These are phyloP conservation scores for Parus major DNA, from an alignment of 2,113 vertebrate genomes.

Conservation along the genomic window DNA sequence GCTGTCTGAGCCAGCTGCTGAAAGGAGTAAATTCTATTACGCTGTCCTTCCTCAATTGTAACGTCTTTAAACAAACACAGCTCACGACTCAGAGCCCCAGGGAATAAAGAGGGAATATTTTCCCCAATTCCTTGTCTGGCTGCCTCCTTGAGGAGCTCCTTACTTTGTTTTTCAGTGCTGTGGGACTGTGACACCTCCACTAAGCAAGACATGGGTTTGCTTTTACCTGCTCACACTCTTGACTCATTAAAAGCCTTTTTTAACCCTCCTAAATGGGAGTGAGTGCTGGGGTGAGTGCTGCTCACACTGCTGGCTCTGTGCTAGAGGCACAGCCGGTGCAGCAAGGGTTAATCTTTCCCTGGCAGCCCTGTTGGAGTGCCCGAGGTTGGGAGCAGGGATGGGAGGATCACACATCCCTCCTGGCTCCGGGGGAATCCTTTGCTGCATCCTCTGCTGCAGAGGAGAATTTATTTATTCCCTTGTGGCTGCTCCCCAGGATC, in stretches of 20 bases:
- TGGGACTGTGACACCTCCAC: background rate
- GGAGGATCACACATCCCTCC: background rate
- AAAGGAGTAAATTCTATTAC: background rate
- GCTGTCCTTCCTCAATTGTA: background rate
- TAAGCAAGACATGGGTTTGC: background rate
- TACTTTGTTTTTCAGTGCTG: background rate
- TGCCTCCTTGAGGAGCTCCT: background rate
- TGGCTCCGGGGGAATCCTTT: background rate
- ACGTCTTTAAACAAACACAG: background rate
- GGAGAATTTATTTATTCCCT: accelerated
- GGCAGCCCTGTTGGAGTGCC: background rate
- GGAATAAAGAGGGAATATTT: background rate
- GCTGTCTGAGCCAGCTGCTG: background rate
- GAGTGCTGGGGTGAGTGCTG: accelerated
- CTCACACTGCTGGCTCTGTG: background rate
- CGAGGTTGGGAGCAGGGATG: background rate
- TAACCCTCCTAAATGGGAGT: no score
- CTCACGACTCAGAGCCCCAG: background rate
- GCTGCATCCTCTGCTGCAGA: background rate
- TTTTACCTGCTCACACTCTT: background rate
- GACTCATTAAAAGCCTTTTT: background rate
- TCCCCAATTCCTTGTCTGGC: background rate
- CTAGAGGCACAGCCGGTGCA: background rate
- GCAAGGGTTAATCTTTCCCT: background rate
- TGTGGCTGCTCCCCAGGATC: background rate